phyloP scores from a whole-genome alignment of 2,888 invertebrate genomes.

The Syrista parreyssii region DNA sequence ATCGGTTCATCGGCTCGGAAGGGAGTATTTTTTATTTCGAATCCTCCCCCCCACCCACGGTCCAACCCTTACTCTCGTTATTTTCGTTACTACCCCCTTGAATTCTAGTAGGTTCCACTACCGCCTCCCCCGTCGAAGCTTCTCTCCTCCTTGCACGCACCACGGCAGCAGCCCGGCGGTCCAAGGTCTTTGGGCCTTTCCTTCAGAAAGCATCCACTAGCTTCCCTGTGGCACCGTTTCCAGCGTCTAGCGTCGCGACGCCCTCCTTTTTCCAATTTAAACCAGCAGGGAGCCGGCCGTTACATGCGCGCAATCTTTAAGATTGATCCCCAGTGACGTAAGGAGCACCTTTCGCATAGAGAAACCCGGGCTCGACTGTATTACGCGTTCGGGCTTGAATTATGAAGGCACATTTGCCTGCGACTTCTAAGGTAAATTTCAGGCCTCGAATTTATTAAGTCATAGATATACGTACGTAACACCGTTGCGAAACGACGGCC shows the following conservation, averaged over 20 bases:
- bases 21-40: background rate
- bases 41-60: background rate
- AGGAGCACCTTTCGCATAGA: background rate
- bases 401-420: slow-evolving; percentile 42
- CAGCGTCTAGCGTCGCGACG: background rate
- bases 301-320: slow-evolving; percentile 7
- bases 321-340: slow-evolving; percentile 5
- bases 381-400: slow-evolving; percentile 31
- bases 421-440: slow-evolving; percentile 42
- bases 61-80: background rate
- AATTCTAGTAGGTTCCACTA: too few relatives aligned
- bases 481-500: background rate
- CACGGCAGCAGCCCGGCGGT: background rate
- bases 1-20: background rate
- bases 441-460: background rate
- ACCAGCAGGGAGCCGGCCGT: background rate
- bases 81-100: background rate
- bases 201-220: background rate
- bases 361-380: background rate
- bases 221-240: background rate
- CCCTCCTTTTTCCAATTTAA: slow-evolving; percentile 2
- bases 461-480: background rate
- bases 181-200: background rate
- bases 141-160: background rate
- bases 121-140: too few relatives aligned